Base-by-base conservation (phyloP, 1,140 invertebrate genomes). In the Apocrypta bakeri region DNA sequence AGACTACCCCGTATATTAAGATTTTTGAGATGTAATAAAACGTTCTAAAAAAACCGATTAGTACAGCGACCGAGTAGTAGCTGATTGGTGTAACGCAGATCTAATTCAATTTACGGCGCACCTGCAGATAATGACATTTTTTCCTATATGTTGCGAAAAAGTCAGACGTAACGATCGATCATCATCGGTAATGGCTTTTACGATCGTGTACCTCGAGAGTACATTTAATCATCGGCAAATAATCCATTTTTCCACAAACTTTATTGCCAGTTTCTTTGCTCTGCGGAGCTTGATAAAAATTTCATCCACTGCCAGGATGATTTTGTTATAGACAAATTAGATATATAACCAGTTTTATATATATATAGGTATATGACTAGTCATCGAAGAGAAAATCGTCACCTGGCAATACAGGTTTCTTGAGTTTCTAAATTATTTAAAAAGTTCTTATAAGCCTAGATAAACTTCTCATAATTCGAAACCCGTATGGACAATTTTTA, bases 401-500 rank as follows among this genome's bases (percentile, higher is more conserved):
- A 37, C 33, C 3, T 4, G 33, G 33, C 2, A 37, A 37, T 37
- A 4, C 33, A 37, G 33, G 33, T 37, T 37, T n/a, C n/a, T n/a
- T n/a, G n/a, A 17, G 42, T 11, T 48, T 6, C 3, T 37, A 48
- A 48, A 48, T 48, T 17, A 14, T 48, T 48, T 48, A 17, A 11
- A 48, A 12, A 14, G 42, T 48, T 48, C 12, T 48, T 17, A 48
- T 48, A 11, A 1, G 42, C 0, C 12, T 11, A 11, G 12, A 17
- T 14, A 9, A 48, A 48, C 12, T 48, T 48, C 42, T 17, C 14
- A 48, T 48, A 17, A 75, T 48, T 75, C 29, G 12, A 75, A 75
- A 75, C 29, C 17, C 27, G 31, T 61, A 61, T n/a, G n/a, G n/a
- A n/a, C n/a, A 75, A 63, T 21, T 63, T 75, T 63, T 14, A 75